phyloP scores from a whole-genome alignment of 2,888 invertebrate species.

The Ametastegia equiseti region DNA sequence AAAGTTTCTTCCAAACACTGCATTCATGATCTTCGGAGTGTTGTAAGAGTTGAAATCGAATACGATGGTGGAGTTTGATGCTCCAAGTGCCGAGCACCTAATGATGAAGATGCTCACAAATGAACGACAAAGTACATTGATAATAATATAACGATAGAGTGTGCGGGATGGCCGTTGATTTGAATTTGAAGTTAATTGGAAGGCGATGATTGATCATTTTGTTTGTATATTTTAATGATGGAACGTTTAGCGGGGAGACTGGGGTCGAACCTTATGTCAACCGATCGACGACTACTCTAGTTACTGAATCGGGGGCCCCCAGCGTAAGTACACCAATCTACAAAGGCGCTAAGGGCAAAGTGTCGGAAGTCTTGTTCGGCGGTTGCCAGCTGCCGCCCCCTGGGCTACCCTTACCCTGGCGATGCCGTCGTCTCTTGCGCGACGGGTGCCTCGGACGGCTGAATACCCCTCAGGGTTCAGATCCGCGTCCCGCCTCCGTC shows the following conservation, averaged over 20 bases:
- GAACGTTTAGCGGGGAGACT: neutral
- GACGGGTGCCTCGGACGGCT: conserved; percentile 73
- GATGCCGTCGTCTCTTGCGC: conserved; percentile 37
- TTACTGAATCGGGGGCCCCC: conserved; percentile 17
- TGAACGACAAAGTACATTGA: no score
- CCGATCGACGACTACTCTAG: conserved; percentile 8
- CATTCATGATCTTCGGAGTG: neutral
- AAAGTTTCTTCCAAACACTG: no score
- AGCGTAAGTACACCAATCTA: conserved; percentile 33
- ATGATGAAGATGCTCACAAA: no score
- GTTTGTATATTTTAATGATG: conserved; percentile 27
- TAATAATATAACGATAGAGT: neutral
- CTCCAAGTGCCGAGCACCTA: no score
- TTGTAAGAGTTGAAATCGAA: neutral
- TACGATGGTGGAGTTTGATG: neutral
- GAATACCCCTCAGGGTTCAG: conserved; percentile 61
- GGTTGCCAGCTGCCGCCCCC: conserved; percentile 72
- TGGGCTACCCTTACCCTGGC: conserved; percentile 56
- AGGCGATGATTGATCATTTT: conserved; percentile 21
- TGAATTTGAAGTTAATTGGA: conserved; percentile 1
- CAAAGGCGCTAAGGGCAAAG: conserved; percentile 43
- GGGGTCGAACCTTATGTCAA: neutral
- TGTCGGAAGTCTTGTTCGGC: conserved; percentile 48
- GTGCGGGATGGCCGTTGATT: neutral
- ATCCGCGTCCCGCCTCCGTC: conserved; percentile 28